Conservation (phyloP, 2,797 vertebrate species). For the Gymnocypris eckloni region DNA sequence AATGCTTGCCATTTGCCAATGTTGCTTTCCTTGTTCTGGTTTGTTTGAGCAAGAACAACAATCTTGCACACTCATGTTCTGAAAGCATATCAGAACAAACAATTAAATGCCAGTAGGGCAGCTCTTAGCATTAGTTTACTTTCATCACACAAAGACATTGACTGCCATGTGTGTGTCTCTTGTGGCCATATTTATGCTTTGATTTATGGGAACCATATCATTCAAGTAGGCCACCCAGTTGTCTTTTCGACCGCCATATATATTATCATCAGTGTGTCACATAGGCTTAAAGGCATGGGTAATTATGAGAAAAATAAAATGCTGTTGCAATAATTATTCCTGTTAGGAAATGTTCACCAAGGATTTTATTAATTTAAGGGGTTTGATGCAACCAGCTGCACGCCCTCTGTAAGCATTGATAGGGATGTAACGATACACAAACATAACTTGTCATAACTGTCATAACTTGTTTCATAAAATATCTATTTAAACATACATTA, state of each 20-base stretch:
- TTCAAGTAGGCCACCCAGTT: not conserved
- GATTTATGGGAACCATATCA: not conserved
- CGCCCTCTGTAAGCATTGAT: not conserved
- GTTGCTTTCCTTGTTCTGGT: slow-evolving; percentile 9
- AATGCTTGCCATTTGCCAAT: slow-evolving; percentile 8
- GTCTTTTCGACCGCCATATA: not conserved
- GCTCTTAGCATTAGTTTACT: not conserved
- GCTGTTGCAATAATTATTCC: not conserved
- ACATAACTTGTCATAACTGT: too few relatives aligned
- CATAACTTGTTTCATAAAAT: too few relatives aligned
- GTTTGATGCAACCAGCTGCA: not conserved
- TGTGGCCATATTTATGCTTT: not conserved
- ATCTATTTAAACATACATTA: too few relatives aligned
- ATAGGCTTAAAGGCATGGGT: not conserved
- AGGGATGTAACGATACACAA: not conserved
- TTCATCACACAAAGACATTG: not conserved
- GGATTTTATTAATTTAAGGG: not conserved
- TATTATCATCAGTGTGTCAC: not conserved
- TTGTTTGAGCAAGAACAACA: slow-evolving; percentile 10
- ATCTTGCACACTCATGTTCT: not conserved
- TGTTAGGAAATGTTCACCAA: not conserved
- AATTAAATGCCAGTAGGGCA: not conserved
- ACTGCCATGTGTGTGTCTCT: not conserved
- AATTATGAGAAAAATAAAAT: not conserved
- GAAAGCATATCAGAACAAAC: slow-evolving; percentile 9